A percentile compares a stretch with the other conserved stretches of the same genome.
Conservation (phyloP, 2,888 invertebrate species). For the Artemia sp. region DNA sequence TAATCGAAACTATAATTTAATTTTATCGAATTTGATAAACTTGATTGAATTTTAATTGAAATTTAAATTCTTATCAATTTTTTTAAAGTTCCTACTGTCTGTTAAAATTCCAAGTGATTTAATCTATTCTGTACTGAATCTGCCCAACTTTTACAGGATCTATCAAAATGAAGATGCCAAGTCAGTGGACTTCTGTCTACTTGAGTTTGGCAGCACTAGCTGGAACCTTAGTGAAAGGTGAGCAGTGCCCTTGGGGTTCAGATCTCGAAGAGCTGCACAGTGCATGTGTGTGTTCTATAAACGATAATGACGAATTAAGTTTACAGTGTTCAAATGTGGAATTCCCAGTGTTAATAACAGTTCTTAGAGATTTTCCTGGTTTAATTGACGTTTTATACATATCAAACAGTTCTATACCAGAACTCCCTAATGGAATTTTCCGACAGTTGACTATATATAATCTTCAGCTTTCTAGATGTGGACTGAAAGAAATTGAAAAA, state of each 20-base stretch:
- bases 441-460: constrained; percentile 54
- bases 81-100: too few species aligned
- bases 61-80: too few species aligned
- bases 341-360: constrained; percentile 51
- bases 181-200: too few species aligned
- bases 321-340: constrained; percentile 81
- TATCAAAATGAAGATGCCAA: too few species aligned
- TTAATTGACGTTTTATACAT: constrained; percentile 71
- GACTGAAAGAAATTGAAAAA: constrained; percentile 48
- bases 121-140: too few species aligned
- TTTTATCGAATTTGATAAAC: too few species aligned
- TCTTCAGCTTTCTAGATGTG: constrained; percentile 66
- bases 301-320: constrained; percentile 62
- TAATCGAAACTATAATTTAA: too few species aligned
- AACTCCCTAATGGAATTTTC: constrained; percentile 47
- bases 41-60: too few species aligned
- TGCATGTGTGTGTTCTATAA: constrained; percentile 72
- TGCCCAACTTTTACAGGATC: too few species aligned
- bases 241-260: constrained; percentile 67
- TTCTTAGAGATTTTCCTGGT: constrained; percentile 38
- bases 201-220: too few species aligned
- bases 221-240: too few species aligned
- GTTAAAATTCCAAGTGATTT: too few species aligned
- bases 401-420: constrained; percentile 61
- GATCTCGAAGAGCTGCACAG: constrained; percentile 55